phyloP scores from a whole-genome alignment of 2,113 vertebrate genomes.

The Geococcyx californianus region DNA sequence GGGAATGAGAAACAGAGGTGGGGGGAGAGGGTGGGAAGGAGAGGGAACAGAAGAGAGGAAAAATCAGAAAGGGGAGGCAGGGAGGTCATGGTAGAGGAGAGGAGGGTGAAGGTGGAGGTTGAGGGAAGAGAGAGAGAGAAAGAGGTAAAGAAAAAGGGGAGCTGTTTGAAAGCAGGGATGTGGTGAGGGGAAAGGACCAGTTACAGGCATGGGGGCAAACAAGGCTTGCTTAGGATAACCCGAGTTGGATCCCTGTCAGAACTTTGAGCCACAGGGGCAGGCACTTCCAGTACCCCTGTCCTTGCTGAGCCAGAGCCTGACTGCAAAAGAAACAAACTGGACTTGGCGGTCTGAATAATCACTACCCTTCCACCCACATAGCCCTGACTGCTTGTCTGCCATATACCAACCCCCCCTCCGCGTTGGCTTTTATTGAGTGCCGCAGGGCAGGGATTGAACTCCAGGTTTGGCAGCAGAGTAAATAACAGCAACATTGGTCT shows the following conservation, averaged over 20 bases:
- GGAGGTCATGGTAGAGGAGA: background rate
- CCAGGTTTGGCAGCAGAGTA: conserved; percentile 57
- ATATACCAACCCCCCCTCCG: background rate
- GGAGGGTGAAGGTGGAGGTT: background rate
- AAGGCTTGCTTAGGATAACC: background rate
- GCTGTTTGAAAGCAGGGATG: background rate
- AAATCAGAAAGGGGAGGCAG: background rate
- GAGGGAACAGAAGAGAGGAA: background rate
- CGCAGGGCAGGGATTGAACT: conserved; percentile 49
- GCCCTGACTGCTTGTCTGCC: background rate
- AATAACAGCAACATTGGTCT: conserved; percentile 58
- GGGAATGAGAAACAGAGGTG: background rate
- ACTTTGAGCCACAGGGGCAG: background rate
- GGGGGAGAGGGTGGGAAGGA: background rate
- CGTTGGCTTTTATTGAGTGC: conserved; percentile 6
- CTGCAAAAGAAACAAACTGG: background rate
- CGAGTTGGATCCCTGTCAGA: background rate
- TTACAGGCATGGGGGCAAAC: background rate
- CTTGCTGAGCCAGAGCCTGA: background rate
- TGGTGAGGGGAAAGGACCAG: background rate
- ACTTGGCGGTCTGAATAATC: background rate
- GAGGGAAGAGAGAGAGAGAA: background rate
- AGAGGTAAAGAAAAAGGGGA: background rate
- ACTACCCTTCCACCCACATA: conserved; percentile 2
- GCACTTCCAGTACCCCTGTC: background rate